Evolutionary conservation across 2,113 vertebrate species (phyloP), one percentile per base, ranked within the genome.

Genomic region (Sorex fumeus): DNA sequence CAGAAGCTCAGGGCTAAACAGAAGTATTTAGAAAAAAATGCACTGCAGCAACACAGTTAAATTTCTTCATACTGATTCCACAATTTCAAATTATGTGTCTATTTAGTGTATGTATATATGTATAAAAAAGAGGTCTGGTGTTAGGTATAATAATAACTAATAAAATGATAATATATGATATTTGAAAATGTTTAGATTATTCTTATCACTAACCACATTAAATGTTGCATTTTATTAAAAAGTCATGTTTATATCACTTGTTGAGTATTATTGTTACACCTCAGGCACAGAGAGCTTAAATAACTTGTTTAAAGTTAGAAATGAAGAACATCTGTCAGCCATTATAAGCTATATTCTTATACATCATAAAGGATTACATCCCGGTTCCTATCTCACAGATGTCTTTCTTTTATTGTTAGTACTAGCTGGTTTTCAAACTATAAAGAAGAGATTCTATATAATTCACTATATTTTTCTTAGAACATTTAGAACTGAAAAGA

Each of bases 401-500:
- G 27, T 23, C 12, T 81, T 91, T 80, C 32, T 34, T 40, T 66
- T 87, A 70, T 43, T 4, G 50, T 36, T 93, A n/a, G 91, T 77
- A 91, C 80, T 71, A 90, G 82, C 10, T 86, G 87, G 77, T 60
- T 77, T 77, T 79, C 85, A 96, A 96, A 91, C 90, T 72, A 88
- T 40, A 71, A 62, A 84, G 86, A 96, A 94, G 11, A 13, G 30
- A 81, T 27, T 88, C 18, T 57, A 57, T 21, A 95, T 9, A 88
- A 71, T 40, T 87, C 2, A 0, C 64, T 78, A 76, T 95, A 94
- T 96, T 81, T 90, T 90, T 93, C 86, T 86, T 81, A 91, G 70
- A 32, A 70, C 91, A 87, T 95, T 82, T 91, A 96, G 34, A 30
- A 88, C 67, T 0, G 36, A 74, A 93, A 91, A 88, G 69, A 97